These are phyloP conservation scores for Periophthalmodon schlosseri DNA, from an alignment of 2,113 vertebrate genomes.

Conservation along the genomic window DNA sequence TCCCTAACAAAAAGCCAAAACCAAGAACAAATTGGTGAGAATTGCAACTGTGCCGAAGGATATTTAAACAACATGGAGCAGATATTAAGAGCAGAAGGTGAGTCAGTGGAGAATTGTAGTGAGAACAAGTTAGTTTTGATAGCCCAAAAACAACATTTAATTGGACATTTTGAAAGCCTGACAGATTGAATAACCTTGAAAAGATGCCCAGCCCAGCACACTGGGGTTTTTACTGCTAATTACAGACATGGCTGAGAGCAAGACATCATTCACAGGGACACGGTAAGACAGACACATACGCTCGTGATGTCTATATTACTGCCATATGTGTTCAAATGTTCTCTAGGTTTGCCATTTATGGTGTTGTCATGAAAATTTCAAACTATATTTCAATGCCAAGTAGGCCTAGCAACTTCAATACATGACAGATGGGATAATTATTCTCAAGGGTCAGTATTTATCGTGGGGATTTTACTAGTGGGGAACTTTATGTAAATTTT, in stretches of 20 bases:
- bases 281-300: slow-evolving; percentile 16
- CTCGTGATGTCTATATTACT: neutral
- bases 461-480: no score
- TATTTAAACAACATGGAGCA: slow-evolving; percentile 12
- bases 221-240: slow-evolving; percentile 63
- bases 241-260: slow-evolving; percentile 66
- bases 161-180: slow-evolving; percentile 39
- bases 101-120: slow-evolving; percentile 13
- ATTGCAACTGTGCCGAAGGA: neutral
- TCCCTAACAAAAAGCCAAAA: slow-evolving; percentile 8
- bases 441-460: no score
- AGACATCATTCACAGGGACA: slow-evolving; percentile 53
- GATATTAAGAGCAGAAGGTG: slow-evolving; percentile 6
- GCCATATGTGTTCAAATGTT: neutral
- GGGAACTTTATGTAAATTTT: no score
- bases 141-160: slow-evolving; percentile 27
- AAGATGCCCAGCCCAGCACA: slow-evolving; percentile 43
- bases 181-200: slow-evolving; percentile 63
- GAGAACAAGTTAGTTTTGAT: slow-evolving; percentile 30
- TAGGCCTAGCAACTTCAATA: no score
- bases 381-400: no score
- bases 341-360: no score
- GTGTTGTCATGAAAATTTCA: no score
- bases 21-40: slow-evolving; percentile 14
- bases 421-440: no score